Base-by-base conservation (phyloP, 2,797 vertebrate genomes). In the Fistularia tabacaria region DNA sequence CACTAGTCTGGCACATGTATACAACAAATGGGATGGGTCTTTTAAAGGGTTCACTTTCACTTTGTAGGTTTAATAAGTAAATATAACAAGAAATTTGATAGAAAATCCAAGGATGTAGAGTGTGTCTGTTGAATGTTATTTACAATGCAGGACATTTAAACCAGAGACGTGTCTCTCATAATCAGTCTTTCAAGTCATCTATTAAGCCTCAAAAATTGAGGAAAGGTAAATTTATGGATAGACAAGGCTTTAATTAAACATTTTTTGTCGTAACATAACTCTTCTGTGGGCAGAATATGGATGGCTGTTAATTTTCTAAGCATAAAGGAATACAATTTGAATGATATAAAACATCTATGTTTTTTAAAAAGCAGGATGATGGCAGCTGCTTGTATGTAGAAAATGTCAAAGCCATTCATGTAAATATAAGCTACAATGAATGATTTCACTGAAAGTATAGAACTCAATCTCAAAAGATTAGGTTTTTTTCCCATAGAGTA, bases 41-140 rank as follows among this genome's bases (percentile, higher is more conserved):
- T 82, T 89, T 90, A 89, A 91, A 90, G 87, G 89, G 88, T 74
- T 89, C 85, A 25, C 57, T 12, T 73, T 84, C 73, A 51, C 69
- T 82, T 62, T 76, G 55, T 57, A 58, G 69, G 64, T 66, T 25
- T 25, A 25, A 25, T 25, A 25, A 25, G 5, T 25, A 25, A 25
- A 25, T 25, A 25, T 5, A 25, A 25, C 25, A 25, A n/a, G 25
- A 25, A 25, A 3, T 25, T 25, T 25, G 25, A 25, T 25, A 25
- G 5, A 25, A 25, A 25, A 25, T 25, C 5, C 25, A 25, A 25
- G 5, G 25, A 5, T 25, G 25, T 25, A 5, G 25, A 25, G 25
- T 25, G 25, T 25, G 25, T 25, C 25, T 25, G 2, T 25, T 25
- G 25, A 25, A 25, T 25, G 25, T 25, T 25, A 25, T 25, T 25